Evolutionary conservation across 2,797 vertebrate species (phyloP).

Genomic region (Oophaga sylvatica): DNA sequence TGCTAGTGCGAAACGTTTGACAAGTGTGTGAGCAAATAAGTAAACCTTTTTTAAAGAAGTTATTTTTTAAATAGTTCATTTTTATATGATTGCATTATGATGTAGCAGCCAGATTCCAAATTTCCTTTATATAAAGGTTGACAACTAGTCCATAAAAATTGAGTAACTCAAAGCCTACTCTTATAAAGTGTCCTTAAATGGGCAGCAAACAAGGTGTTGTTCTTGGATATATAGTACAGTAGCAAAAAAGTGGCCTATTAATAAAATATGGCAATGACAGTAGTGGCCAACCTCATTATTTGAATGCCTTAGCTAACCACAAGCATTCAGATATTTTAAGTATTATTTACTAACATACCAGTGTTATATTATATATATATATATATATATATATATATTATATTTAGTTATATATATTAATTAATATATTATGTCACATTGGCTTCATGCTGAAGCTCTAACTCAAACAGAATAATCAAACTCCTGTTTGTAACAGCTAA

Average conservation of each 20-base stretch:
- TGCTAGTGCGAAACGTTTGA: no score
- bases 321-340: neutral
- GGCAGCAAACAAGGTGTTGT: neutral
- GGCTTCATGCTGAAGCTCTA: constrained; percentile 65
- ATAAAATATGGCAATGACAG: neutral
- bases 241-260: neutral
- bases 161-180: no score
- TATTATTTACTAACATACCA: neutral
- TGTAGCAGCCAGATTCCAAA: no score
- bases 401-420: neutral
- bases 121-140: no score
- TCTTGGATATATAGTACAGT: neutral
- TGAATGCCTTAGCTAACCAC: neutral
- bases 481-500: constrained; percentile 74
- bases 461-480: constrained; percentile 86
- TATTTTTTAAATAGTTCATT: no score
- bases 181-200: no score
- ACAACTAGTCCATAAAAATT: no score
- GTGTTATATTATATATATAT: neutral
- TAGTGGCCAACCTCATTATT: neutral
- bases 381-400: neutral
- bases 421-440: neutral
- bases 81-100: no score
- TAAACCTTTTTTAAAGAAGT: no score
- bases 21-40: no score